phyloP scores from a whole-genome alignment of 2,113 vertebrate species.

The Seriola rivoliana region DNA sequence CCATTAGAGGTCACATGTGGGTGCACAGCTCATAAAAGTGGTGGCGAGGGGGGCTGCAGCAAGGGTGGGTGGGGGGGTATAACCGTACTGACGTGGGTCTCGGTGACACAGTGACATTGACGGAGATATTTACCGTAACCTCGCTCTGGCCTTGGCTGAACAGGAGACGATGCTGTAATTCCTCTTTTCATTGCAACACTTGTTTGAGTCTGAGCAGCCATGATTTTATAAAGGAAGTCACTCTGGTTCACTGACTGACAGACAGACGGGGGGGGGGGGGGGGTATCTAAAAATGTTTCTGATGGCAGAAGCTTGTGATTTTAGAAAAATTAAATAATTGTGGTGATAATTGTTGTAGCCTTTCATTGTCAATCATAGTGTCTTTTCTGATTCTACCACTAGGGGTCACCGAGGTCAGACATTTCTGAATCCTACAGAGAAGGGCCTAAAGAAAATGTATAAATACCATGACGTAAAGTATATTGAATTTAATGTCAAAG shows the following conservation, averaged over 20 bases:
- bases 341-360: not conserved
- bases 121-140: conserved; percentile 59
- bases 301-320: not conserved
- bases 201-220: not conserved
- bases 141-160: conserved; percentile 32
- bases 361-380: not conserved
- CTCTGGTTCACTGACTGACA: conserved; percentile 10
- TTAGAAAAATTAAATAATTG: not conserved
- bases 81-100: conserved; percentile 33
- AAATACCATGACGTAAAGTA: too few relatives aligned
- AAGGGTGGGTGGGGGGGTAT: not conserved
- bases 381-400: too few relatives aligned
- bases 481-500: too few relatives aligned
- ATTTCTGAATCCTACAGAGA: not conserved
- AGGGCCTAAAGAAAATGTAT: not conserved
- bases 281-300: not conserved
- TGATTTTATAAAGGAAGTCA: conserved; percentile 20
- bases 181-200: conserved; percentile 18
- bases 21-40: conserved; percentile 64
- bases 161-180: conserved; percentile 24
- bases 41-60: conserved; percentile 21
- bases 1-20: conserved; percentile 61
- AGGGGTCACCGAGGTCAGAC: too few relatives aligned
- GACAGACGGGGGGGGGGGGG: not conserved
- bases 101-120: conserved; percentile 65